Evolutionary conservation across 2,113 vertebrate species (phyloP), one percentile per base, ranked within the genome.

Genomic region (Rhinoderma darwinii): DNA sequence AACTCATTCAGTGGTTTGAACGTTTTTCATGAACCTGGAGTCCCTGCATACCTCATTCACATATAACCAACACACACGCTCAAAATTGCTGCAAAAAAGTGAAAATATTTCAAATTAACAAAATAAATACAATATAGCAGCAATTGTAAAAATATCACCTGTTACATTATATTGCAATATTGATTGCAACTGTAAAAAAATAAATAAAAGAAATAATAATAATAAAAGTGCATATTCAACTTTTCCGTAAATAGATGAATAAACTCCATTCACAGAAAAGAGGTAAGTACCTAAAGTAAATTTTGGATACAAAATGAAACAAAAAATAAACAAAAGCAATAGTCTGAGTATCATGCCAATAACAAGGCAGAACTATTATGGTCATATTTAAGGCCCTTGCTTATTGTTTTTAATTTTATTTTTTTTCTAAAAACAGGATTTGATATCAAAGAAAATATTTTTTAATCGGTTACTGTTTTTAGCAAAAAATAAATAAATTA

Each of bases 121-220:
- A 17, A 66, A 86, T 70, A 54, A 81, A 81, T 86, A 81, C 27
- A 81, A 87, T 61, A 87, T 39, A 87, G 85, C 85, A 87, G 77
- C 77, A 73, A n/a, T 25, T 77, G 68, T 12, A 77, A 66, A 78
- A 82, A 10, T 84, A 6, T 43, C 76, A 5, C 81, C 22, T 51
- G 85, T 75, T 41, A 84, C 66, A 35, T n/a, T n/a, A n/a, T n/a
- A 51, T 89, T 88, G 84, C 51, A 82, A 37, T 84, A 41, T 43
- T 35, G 80, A 89, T 74, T 37, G 47, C 56, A 30, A 43, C 8
- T 3, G 11, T 14, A 61, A 74, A 39, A 35, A 54, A 56, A n/a
- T 44, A 39, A 47, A 50, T 44, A 72, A 74, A 73, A 9, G 15
- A 22, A 25, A 47, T 41, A 68, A 72, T 3, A 14, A 4, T 72